Evolutionary conservation across 2,888 invertebrate species (phyloP).

Genomic region (Coenonympha arcania): DNA sequence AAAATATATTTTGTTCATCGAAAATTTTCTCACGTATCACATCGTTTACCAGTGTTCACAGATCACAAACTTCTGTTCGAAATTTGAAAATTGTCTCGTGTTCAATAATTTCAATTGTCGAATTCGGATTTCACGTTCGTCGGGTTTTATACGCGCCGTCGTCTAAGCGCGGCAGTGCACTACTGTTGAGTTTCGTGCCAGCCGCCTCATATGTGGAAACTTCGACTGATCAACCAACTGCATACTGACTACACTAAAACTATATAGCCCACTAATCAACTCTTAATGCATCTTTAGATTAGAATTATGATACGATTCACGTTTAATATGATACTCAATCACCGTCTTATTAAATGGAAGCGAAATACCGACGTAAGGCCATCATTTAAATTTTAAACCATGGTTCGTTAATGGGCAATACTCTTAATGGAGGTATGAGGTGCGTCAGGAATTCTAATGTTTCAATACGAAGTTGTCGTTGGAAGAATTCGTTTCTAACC

Average conservation of each 20-base stretch:
- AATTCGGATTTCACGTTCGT: slow-evolving; percentile 23
- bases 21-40: background rate
- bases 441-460: slow-evolving; percentile 3
- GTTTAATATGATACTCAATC: slow-evolving; percentile 9
- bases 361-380: slow-evolving; percentile 1
- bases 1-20: background rate
- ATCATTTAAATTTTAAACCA: background rate
- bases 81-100: background rate
- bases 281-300: slow-evolving; percentile 20
- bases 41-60: slow-evolving; percentile 16
- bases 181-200: slow-evolving; percentile 54
- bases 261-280: slow-evolving; percentile 10
- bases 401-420: slow-evolving; percentile 4
- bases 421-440: background rate
- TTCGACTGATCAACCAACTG: slow-evolving; percentile 34
- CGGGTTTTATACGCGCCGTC: slow-evolving; percentile 46
- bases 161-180: slow-evolving; percentile 56
- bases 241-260: slow-evolving; percentile 8
- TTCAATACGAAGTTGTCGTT: background rate
- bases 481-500: background rate
- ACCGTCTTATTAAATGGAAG: slow-evolving; percentile 8
- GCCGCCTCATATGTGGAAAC: slow-evolving; percentile 59
- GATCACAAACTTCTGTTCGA: slow-evolving; percentile 11
- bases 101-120: slow-evolving; percentile 13
- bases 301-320: slow-evolving; percentile 4